Conservation (phyloP, 2,888 invertebrate species). For the Pediacus dermestoides region DNA sequence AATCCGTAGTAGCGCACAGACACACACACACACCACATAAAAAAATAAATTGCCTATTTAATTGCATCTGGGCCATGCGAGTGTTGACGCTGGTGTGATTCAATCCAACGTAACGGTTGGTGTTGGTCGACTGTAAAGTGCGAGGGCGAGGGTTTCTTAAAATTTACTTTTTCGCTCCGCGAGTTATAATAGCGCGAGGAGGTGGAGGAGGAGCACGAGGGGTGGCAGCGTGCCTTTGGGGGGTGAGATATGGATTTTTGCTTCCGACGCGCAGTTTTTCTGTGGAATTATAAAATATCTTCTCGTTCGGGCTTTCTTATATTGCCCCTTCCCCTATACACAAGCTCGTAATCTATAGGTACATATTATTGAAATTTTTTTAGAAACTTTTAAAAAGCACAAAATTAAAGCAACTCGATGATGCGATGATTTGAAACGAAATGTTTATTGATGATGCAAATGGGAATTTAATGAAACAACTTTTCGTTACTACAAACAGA, state of each 20-base stretch:
- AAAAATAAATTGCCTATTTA: constrained; percentile 52
- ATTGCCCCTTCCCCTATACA: too few species aligned
- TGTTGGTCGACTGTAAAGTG: constrained; percentile 43
- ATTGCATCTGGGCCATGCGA: constrained; percentile 37
- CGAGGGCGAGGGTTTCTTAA: constrained; percentile 48
- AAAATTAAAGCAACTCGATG: too few species aligned
- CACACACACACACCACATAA: too few species aligned
- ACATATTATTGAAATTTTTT: too few species aligned
- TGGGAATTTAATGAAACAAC: too few species aligned
- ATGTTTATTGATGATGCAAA: too few species aligned
- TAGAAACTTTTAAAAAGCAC: too few species aligned
- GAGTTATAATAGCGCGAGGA: constrained; percentile 49
- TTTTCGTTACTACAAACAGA: too few species aligned
- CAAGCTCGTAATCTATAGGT: too few species aligned
- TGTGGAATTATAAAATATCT: constrained; percentile 52
- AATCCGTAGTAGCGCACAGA: constrained; percentile 46
- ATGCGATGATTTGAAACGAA: too few species aligned
- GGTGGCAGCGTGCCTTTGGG: constrained; percentile 28
- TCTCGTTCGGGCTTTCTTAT: constrained; percentile 27
- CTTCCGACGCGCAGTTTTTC: constrained; percentile 49
- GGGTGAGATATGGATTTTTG: constrained; percentile 52
- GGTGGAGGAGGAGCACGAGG: constrained; percentile 32
- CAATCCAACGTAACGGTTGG: constrained; percentile 26
- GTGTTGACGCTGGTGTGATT: constrained; percentile 22
- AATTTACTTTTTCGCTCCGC: constrained; percentile 52